Conservation (phyloP, 1,140 invertebrate species). For the Drosophila watanabei region DNA sequence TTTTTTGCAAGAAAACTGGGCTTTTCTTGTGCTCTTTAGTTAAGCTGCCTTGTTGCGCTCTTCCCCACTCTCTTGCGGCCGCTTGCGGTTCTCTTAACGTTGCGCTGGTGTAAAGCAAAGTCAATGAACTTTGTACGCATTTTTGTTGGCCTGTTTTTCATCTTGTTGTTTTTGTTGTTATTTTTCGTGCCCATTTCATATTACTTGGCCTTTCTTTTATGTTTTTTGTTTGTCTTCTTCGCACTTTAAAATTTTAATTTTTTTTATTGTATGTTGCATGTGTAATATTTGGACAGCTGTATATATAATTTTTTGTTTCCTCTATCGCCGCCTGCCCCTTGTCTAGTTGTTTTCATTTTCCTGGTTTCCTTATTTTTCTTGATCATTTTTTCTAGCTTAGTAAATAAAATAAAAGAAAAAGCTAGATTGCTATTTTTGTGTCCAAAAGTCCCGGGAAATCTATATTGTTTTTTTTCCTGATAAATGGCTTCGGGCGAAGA, state of each 20-base stretch:
- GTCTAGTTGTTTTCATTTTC: conserved; percentile 23
- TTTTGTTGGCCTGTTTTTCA: conserved; percentile 48
- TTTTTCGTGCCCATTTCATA: conserved; percentile 50
- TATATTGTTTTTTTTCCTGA: background rate
- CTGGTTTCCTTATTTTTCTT: background rate
- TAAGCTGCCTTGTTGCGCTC: conserved; percentile 1
- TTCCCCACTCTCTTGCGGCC: background rate
- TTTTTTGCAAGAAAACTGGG: conserved; percentile 46
- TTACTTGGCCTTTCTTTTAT: conserved; percentile 52
- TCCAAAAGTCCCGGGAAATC: conserved; percentile 6
- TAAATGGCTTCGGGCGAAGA: background rate
- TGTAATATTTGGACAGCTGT: conserved; percentile 78
- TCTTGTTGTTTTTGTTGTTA: conserved; percentile 53
- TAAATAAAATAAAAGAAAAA: conserved; percentile 8
- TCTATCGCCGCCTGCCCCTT: conserved; percentile 7
- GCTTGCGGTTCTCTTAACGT: conserved; percentile 15
- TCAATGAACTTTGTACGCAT: conserved; percentile 84
- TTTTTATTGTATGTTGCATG: conserved; percentile 48
- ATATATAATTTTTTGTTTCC: conserved; percentile 16
- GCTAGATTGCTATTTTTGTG: conserved; percentile 7
- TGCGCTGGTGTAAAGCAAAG: conserved; percentile 70
- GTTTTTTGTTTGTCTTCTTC: conserved; percentile 67
- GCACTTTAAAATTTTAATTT: conserved; percentile 60
- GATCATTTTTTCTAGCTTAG: conserved; percentile 9
- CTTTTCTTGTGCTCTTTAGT: background rate